Percentiles rank a stretch among this genome's conserved stretches.
Evolutionary conservation across 2,113 vertebrate genomes (phyloP).

Genomic region (Odocoileus hemionus): DNA sequence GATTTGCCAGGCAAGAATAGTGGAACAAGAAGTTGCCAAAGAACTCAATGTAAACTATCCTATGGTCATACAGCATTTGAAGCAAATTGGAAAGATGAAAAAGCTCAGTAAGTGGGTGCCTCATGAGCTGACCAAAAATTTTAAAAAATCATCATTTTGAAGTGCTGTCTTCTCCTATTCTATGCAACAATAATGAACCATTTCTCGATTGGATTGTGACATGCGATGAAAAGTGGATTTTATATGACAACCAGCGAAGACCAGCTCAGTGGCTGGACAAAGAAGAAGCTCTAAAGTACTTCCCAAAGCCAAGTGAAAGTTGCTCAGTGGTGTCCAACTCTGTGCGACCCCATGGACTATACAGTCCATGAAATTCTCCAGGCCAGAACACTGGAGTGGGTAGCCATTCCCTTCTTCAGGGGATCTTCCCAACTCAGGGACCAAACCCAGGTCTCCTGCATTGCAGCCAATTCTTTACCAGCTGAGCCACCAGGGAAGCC

Average conservation of each 20-base stretch:
- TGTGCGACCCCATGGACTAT: fast-evolving
- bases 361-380: background rate
- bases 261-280: background rate
- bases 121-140: background rate
- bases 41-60: background rate
- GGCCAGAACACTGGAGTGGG: background rate
- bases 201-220: background rate
- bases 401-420: background rate
- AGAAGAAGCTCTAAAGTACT: background rate
- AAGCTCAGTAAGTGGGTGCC: background rate
- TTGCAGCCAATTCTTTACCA: background rate
- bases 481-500: background rate
- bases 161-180: background rate
- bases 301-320: background rate
- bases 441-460: background rate
- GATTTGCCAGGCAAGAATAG: too few species aligned
- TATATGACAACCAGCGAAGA: background rate
- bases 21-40: background rate
- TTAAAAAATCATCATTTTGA: background rate
- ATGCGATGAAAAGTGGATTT: background rate
- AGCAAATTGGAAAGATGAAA: background rate
- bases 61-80: background rate
- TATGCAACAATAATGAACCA: background rate
- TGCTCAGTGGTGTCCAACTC: background rate
- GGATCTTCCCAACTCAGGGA: background rate